Evolutionary conservation across 2,888 invertebrate genomes (phyloP).

Genomic region (Drosophila prostipennis): DNA sequence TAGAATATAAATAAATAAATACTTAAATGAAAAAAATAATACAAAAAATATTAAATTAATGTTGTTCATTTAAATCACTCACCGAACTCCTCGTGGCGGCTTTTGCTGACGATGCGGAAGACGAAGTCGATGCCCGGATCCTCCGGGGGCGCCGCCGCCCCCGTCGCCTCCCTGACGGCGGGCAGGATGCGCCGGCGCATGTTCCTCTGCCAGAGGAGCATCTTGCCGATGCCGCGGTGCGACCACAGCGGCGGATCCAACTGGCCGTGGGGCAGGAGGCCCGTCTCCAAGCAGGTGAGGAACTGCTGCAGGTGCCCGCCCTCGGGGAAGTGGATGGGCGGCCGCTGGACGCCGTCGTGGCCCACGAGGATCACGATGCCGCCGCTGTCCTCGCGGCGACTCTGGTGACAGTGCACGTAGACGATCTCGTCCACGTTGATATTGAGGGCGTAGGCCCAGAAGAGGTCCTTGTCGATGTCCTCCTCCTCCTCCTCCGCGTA

Average conservation of each 20-base stretch:
- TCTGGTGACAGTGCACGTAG: slow-evolving; percentile 97
- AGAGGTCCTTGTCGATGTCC: slow-evolving; percentile 89
- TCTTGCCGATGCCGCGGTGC: slow-evolving; percentile 90
- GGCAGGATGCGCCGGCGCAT: slow-evolving; percentile 88
- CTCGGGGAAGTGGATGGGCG: slow-evolving; percentile 96
- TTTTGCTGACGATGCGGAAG: slow-evolving; percentile 93
- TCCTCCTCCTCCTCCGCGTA: slow-evolving; percentile 88
- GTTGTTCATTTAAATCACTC: slow-evolving; percentile 77
- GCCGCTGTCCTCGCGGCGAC: slow-evolving; percentile 89
- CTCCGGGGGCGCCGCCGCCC: slow-evolving; percentile 85
- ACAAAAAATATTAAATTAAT: too few species aligned
- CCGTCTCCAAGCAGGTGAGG: slow-evolving; percentile 94
- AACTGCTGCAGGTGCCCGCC: slow-evolving; percentile 95
- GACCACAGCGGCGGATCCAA: slow-evolving; percentile 97
- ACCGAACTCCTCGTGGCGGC: slow-evolving; percentile 90
- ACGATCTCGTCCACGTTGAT: slow-evolving; percentile 96
- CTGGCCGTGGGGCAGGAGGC: slow-evolving; percentile 93
- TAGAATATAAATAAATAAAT: too few species aligned
- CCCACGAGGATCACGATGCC: slow-evolving; percentile 96
- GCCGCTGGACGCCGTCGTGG: slow-evolving; percentile 96
- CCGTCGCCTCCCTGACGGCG: slow-evolving; percentile 86
- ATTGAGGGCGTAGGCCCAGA: slow-evolving; percentile 97
- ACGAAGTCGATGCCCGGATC: slow-evolving; percentile 91
- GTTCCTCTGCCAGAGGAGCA: slow-evolving; percentile 87
- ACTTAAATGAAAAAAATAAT: too few species aligned